A percentile compares a stretch with the other conserved stretches of the same genome.
Conservation (phyloP, 2,888 invertebrate genomes). For the Atethmia centrago region DNA sequence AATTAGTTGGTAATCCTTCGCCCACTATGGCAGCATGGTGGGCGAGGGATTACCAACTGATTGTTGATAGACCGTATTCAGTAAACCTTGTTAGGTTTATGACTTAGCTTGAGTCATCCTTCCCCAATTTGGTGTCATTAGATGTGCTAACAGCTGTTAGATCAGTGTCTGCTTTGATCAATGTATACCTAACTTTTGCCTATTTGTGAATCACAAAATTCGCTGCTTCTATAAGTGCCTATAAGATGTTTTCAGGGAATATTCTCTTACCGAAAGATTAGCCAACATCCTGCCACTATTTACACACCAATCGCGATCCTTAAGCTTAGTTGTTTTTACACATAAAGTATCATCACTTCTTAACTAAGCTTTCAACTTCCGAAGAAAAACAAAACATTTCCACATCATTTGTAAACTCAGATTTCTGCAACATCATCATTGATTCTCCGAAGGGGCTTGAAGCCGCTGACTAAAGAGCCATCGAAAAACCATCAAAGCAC, state of each 20-base stretch:
- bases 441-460: constrained; percentile 45
- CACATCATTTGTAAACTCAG: constrained; percentile 15
- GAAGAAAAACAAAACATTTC: constrained; percentile 31
- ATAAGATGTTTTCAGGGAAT: constrained; percentile 23
- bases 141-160: constrained; percentile 30
- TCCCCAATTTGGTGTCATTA: constrained; percentile 27
- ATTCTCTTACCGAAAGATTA: constrained; percentile 15
- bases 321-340: not conserved
- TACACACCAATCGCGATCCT: not conserved
- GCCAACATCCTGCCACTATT: constrained; percentile 31
- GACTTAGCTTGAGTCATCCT: constrained; percentile 48
- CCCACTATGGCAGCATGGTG: constrained; percentile 32
- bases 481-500: constrained; percentile 73
- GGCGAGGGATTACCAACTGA: no score
- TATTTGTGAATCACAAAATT: constrained; percentile 19
- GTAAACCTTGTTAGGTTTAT: constrained; percentile 51
- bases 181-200: constrained; percentile 23
- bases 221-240: not conserved
- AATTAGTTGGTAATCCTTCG: constrained; percentile 23
- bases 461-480: constrained; percentile 69
- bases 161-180: constrained; percentile 25
- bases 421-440: constrained; percentile 50
- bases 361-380: constrained; percentile 3
- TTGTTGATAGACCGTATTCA: constrained; percentile 32
- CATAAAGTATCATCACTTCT: not conserved